Percentiles rank a stretch among this genome's conserved stretches.
Conservation (phyloP, 1,140 invertebrate species). For the Neodiprion pinetum region DNA sequence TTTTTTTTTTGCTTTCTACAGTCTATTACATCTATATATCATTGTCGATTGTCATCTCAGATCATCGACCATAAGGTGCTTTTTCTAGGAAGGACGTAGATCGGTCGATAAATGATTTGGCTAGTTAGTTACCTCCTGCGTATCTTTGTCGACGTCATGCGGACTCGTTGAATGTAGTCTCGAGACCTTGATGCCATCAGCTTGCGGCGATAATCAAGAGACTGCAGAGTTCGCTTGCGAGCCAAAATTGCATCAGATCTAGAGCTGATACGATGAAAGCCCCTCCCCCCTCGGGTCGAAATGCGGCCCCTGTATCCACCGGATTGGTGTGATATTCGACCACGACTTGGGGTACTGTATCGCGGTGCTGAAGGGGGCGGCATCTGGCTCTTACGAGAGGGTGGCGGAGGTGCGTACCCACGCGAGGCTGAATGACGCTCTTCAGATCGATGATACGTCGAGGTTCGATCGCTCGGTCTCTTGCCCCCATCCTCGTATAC, state of each 20-base stretch:
- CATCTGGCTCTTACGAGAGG: constrained; percentile 52
- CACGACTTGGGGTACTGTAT: constrained; percentile 49
- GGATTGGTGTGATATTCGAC: constrained; percentile 50
- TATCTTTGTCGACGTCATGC: constrained; percentile 55
- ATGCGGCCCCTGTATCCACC: constrained; percentile 50
- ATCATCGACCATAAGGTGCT: constrained; percentile 31
- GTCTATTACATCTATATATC: constrained; percentile 10
- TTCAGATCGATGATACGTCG: constrained; percentile 56
- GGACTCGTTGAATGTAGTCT: constrained; percentile 58
- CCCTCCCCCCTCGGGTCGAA: constrained; percentile 42
- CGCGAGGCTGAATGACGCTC: constrained; percentile 56
- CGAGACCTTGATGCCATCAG: constrained; percentile 54
- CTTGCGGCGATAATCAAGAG: constrained; percentile 58
- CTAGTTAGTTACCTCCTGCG: constrained; percentile 53
- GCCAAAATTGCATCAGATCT: constrained; percentile 49
- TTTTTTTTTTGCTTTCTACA: constrained; percentile 17
- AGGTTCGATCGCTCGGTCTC: constrained; percentile 53
- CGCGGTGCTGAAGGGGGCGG: constrained; percentile 45
- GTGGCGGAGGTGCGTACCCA: constrained; percentile 51
- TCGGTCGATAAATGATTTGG: constrained; percentile 8
- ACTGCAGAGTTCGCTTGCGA: constrained; percentile 53
- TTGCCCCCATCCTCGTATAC: constrained; percentile 52
- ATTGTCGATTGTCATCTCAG: constrained; percentile 32
- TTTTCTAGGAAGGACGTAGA: constrained; percentile 43
- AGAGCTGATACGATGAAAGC: constrained; percentile 49